Evolutionary conservation across 2,888 invertebrate species (phyloP), one percentile per base, ranked within the genome.

Genomic region (Cheilosia grossa): DNA sequence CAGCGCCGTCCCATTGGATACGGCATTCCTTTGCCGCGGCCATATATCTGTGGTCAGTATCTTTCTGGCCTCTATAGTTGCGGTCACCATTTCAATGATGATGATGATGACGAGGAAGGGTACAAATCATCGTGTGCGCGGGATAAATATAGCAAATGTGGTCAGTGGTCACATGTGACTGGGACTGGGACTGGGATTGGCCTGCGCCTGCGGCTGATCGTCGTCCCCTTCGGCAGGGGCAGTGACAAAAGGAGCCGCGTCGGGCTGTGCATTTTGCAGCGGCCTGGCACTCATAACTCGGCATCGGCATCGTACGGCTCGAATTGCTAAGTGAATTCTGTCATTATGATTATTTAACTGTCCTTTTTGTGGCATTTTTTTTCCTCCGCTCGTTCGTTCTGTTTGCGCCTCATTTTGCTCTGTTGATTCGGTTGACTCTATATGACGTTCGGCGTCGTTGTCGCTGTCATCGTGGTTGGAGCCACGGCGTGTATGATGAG

Each of bases 291-390:
- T 85, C 85, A 85, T 85, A 85, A 85, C 77, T 81, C 54, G 81
- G 42, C 66, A 72, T 80, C 80, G 10, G 9, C 27, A 30, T 37
- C 37, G 81, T 81, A 85, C 77, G 85, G 81, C 75, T 72, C 81
- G 81, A 81, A 81, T 85, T 77, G 85, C 81, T 85, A 85, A 85
- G 85, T 85, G 85, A 81, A 81, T 85, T 85, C 85, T 81, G 85
- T 85, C 85, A 85, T 85, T 85, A 81, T 72, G 85, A 85, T 85
- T 81, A 81, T 70, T 69, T 77, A 70, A 81, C 73, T 69, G 63
- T 61, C 61, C 56, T 72, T 67, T 67, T 27, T 51, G 37, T 72
- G 64, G 75, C 21, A 59, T 56, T 27, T 74, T 40, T 75, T 40
- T 70, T 47, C 5, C 47, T 44, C 24, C 37, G 53, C 13, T 72